Conservation (phyloP, 2,888 invertebrate genomes). For the Hemistola chrysoprasaria region DNA sequence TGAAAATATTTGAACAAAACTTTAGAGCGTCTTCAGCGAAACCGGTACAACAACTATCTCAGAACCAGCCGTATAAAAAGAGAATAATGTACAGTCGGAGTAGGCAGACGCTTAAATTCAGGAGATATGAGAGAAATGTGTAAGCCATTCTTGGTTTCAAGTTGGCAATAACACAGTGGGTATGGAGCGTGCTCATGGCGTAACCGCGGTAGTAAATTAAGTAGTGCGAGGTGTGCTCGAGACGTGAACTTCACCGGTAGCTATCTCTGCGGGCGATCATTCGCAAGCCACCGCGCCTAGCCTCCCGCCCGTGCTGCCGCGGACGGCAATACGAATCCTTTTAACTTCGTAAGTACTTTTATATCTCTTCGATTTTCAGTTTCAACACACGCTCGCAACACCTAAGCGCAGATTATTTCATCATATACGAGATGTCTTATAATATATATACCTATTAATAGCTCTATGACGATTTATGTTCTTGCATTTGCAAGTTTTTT, state of each 20-base stretch:
- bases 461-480: no score
- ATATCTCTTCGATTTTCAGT: conserved; percentile 41
- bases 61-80: conserved; percentile 48
- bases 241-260: conserved; percentile 56
- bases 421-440: neutral
- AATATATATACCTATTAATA: no score
- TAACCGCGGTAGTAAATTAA: conserved; percentile 77
- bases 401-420: conserved; percentile 16
- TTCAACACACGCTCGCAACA: conserved; percentile 34
- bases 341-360: conserved; percentile 47
- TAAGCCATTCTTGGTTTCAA: conserved; percentile 77
- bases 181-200: conserved; percentile 78
- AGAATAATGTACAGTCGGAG: conserved; percentile 60
- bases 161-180: conserved; percentile 78
- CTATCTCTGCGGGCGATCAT: conserved; percentile 57
- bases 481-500: no score
- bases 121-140: conserved; percentile 75
- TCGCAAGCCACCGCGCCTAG: conserved; percentile 51
- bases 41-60: conserved; percentile 37
- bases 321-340: conserved; percentile 41
- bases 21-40: conserved; percentile 28
- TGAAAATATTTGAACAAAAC: conserved; percentile 31
- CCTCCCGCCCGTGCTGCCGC: no score
- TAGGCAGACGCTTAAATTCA: conserved; percentile 68
- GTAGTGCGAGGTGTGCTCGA: conserved; percentile 46